Evolutionary conservation across 2,113 vertebrate species (phyloP), one percentile per base, ranked within the genome.

Genomic region (Onychostruthus taczanowskii): DNA sequence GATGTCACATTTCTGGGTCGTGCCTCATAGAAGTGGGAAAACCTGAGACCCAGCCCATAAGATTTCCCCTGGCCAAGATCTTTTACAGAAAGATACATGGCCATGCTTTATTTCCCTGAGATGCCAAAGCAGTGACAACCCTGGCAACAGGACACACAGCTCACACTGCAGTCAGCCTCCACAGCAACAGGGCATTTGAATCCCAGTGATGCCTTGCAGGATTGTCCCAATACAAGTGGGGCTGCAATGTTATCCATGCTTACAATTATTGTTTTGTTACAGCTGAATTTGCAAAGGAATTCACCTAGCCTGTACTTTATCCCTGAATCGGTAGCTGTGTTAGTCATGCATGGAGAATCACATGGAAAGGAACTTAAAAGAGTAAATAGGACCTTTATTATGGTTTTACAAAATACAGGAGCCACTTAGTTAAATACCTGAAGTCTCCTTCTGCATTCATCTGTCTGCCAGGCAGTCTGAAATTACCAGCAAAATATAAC

Each of bases 401-500:
- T 30, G 35, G 35, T 66, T 84, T 94, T 90, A 47, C 27, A 78
- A 85, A 77, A 78, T 13, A 70, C 11, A 76, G 84, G 55, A 89
- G 61, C 84, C 76, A 94, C 75, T 96, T 89, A 72, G 58, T 90
- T 56, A 97, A 95, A 97, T 99, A 99, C 98, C 98, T 99, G 96
- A 96, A 95, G 86, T 91, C 97, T 97, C 97, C 97, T 92, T 98
- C 98, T 97, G 98, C 88, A 97, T 95, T 89, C 97, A 93, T 93
- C 97, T 98, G 97, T 98, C 97, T 97, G 96, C 98, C 98, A 97
- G 98, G 98, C 72, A 96, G 97, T 97, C 98, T 99, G 98, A 98
- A 98, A 96, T 95, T 97, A 97, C 79, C 96, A 97, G 95, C 93
- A 95, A 96, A 96, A 93, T 56, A 93, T 30, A 82, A 79, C 67